A percentile compares a stretch with the other conserved stretches of the same genome.
phyloP scores from a whole-genome alignment of 1,140 invertebrate species.

The Ceratosolen fusciceps region DNA sequence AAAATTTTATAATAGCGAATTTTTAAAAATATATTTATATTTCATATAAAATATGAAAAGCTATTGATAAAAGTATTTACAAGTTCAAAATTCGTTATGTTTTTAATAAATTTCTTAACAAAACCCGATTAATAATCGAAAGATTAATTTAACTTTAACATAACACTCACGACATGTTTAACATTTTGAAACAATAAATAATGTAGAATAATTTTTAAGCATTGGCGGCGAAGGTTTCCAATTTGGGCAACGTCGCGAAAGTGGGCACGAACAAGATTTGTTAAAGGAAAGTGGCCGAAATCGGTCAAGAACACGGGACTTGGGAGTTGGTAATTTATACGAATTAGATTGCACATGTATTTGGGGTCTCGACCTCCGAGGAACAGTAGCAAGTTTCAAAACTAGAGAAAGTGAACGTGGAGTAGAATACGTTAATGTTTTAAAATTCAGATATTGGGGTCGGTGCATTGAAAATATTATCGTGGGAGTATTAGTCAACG shows the following conservation, averaged over 20 bases:
- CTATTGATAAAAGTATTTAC: no score
- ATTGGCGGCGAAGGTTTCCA: slow-evolving; percentile 35
- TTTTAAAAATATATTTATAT: no score
- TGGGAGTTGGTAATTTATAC: slow-evolving; percentile 4
- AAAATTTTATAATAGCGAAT: no score
- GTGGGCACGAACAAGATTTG: slow-evolving; percentile 28
- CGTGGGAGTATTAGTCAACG: not conserved
- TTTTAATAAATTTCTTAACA: no score
- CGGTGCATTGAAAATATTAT: not conserved
- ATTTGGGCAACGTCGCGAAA: slow-evolving; percentile 31
- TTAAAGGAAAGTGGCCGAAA: slow-evolving; percentile 25
- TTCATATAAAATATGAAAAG: no score
- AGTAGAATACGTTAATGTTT: no score
- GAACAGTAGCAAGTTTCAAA: slow-evolving; percentile 25
- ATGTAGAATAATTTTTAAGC: no score
- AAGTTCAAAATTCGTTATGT: no score
- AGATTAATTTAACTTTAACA: no score
- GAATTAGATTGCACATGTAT: not conserved
- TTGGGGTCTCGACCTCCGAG: slow-evolving; percentile 14
- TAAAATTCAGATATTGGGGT: slow-evolving; percentile 32
- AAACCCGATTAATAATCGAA: no score
- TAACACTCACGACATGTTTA: no score
- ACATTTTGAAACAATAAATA: no score
- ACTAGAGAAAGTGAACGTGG: slow-evolving; percentile 22
- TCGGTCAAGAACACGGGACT: not conserved